Conservation (phyloP, 2,888 invertebrate genomes). For the Sphaerophoria taeniata region DNA sequence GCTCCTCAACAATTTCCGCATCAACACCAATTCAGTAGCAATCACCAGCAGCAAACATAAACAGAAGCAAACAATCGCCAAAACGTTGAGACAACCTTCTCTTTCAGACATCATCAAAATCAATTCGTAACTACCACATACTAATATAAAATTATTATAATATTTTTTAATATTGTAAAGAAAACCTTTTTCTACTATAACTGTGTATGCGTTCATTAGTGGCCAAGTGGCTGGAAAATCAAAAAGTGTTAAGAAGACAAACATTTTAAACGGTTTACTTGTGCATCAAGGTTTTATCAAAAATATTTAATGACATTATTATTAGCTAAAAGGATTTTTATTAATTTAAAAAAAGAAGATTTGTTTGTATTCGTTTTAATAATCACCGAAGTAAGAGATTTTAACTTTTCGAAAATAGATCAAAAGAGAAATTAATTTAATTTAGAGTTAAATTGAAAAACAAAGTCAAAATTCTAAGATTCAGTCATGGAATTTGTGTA, state of each 20-base stretch:
- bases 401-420: conserved; percentile 52
- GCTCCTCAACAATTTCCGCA: conserved; percentile 10
- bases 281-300: conserved; percentile 59
- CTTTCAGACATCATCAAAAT: conserved; percentile 71
- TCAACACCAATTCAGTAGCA: conserved; percentile 47
- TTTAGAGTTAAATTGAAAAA: conserved; percentile 38
- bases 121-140: conserved; percentile 52
- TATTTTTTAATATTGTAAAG: conserved; percentile 54
- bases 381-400: conserved; percentile 51
- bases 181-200: conserved; percentile 61
- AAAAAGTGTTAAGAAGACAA: conserved; percentile 58
- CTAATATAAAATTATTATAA: conserved; percentile 32
- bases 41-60: conserved; percentile 1
- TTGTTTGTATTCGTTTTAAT: conserved; percentile 30
- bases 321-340: conserved; percentile 65
- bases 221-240: conserved; percentile 31
- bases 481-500: conserved; percentile 56
- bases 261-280: conserved; percentile 33
- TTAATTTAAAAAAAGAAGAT: conserved; percentile 35
- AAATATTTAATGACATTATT: conserved; percentile 45
- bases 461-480: conserved; percentile 62
- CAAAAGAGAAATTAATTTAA: conserved; percentile 17
- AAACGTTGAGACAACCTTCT: conserved; percentile 45
- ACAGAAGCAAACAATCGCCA: conserved; percentile 24
- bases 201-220: conserved; percentile 52